Base-by-base conservation (phyloP, 1,140 invertebrate genomes). In the Drosophila nigrodunni region DNA sequence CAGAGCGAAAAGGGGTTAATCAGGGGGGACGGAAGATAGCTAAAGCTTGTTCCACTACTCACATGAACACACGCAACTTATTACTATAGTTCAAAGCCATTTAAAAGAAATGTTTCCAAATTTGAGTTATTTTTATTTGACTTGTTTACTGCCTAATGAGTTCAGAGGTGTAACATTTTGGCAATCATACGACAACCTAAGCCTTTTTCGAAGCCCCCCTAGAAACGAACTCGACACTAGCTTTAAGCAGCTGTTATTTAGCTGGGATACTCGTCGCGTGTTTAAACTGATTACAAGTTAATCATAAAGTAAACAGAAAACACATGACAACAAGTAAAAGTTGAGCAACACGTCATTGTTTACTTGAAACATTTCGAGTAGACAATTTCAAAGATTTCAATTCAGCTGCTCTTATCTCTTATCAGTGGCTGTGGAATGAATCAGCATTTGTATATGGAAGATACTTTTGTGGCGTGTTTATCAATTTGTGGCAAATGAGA, bases 261-360 rank as follows among this genome's bases (percentile, higher is more conserved):
- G 21, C 30, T 54, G 4, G 8, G 47, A 50, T 11, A 34, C 49
- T 55, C 41, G 15, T 55, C 41, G 15, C 43, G 25, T 57, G 41
- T 57, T 67, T n/a, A n/a, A 2, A 30, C 13, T 66, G 52, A 68
- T 66, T 66, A 59, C 25, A 6, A 30, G 25, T 30, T 30, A 30
- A 30, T 30, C 25, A 30, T 30, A 3, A 30, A 34, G 7, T 10
- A 25, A 57, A 30, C 34, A 39, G 7, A 57, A 74, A 81, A 87
- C 82, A 67, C 71, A 67, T 74, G 82, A 86, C 65, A 68, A 58
- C 9, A 73, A 87, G 82, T 82, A 83, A 86, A 87, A 86, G 82
- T 86, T 65, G 25, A 61, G 74, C 71, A 52, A 86, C 82, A 86
- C 82, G 82, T 86, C 82, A 86, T 82, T 85, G 81, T 80, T 80